Evolutionary conservation across 2,113 vertebrate genomes (phyloP).

Genomic region (Phalacrocorax brasilianus): DNA sequence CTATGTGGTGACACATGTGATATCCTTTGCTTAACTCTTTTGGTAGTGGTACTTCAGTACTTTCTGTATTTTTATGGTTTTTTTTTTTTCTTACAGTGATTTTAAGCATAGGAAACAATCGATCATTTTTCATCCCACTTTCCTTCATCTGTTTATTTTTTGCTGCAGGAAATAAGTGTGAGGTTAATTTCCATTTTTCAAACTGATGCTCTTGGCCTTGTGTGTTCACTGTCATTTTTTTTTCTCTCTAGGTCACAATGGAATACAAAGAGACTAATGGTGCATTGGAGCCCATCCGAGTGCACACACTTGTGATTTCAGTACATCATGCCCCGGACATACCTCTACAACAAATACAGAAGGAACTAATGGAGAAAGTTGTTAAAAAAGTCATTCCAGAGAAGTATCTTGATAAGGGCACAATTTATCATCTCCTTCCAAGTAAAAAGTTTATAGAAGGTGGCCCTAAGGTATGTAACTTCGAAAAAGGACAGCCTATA

Average conservation of each 20-base stretch:
- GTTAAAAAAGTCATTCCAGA: slow-evolving; percentile 81
- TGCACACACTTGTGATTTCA: slow-evolving; percentile 83
- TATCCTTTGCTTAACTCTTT: neutral
- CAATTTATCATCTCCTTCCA: slow-evolving; percentile 56
- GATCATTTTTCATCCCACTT: neutral
- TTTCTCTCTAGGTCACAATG: slow-evolving; percentile 75
- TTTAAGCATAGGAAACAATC: neutral
- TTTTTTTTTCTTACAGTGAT: neutral
- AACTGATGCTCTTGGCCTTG: neutral
- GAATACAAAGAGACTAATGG: slow-evolving; percentile 82
- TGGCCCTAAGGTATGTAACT: slow-evolving; percentile 40
- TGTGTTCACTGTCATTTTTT: neutral
- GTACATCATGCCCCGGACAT: slow-evolving; percentile 78
- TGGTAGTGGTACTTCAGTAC: neutral
- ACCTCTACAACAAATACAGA: slow-evolving; percentile 79
- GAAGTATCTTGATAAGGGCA: slow-evolving; percentile 53
- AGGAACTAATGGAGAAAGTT: slow-evolving; percentile 81
- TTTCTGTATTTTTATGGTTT: neutral
- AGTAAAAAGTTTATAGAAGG: slow-evolving; percentile 59
- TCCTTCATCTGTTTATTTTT: neutral
- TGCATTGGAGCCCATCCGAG: slow-evolving; percentile 76
- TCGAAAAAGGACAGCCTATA: neutral
- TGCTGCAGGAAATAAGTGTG: neutral
- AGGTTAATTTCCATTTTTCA: neutral
- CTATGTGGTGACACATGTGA: neutral